These are phyloP conservation scores for Neoscelio sp. DNA, from an alignment of 2,888 invertebrate genomes.

Conservation along the genomic window DNA sequence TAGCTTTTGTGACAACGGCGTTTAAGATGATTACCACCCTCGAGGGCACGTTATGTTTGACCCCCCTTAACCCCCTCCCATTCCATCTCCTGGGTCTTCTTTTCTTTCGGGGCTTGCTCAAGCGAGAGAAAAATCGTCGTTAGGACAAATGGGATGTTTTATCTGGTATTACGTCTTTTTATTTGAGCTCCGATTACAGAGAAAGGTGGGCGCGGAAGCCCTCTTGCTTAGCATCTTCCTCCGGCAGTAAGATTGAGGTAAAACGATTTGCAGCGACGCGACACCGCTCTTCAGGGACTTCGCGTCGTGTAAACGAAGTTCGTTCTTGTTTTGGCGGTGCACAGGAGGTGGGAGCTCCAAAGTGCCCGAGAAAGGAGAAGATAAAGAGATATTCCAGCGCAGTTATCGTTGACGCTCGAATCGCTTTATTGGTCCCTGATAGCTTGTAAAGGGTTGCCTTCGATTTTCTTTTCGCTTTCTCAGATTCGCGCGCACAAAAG, in stretches of 20 bases:
- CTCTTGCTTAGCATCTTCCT: slow-evolving; percentile 55
- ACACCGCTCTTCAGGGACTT: slow-evolving; percentile 74
- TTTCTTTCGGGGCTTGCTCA: slow-evolving; percentile 40
- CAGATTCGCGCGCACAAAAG: slow-evolving; percentile 17
- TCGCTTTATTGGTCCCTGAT: slow-evolving; percentile 72
- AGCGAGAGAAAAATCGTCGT: slow-evolving; percentile 79
- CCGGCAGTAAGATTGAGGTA: slow-evolving; percentile 77
- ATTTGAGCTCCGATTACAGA: slow-evolving; percentile 80
- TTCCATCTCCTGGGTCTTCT: slow-evolving; percentile 20
- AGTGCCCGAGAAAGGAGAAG: slow-evolving; percentile 40
- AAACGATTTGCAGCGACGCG: slow-evolving; percentile 80
- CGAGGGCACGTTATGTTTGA: slow-evolving; percentile 66
- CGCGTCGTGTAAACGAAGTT: slow-evolving; percentile 68
- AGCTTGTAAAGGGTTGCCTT: slow-evolving; percentile 70
- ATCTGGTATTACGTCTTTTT: slow-evolving; percentile 82
- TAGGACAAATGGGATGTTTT: slow-evolving; percentile 82
- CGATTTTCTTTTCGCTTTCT: slow-evolving; percentile 50
- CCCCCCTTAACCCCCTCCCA: slow-evolving; percentile 64
- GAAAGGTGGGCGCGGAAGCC: slow-evolving; percentile 66
- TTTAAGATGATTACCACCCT: slow-evolving; percentile 82
- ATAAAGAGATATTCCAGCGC: slow-evolving; percentile 57
- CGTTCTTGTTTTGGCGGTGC: slow-evolving; percentile 48
- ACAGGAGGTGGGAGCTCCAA: slow-evolving; percentile 28
- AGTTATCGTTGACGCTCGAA: slow-evolving; percentile 69
- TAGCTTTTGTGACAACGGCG: slow-evolving; percentile 75